Conservation (phyloP, 2,888 invertebrate species). For the Steinernema scapterisci region DNA sequence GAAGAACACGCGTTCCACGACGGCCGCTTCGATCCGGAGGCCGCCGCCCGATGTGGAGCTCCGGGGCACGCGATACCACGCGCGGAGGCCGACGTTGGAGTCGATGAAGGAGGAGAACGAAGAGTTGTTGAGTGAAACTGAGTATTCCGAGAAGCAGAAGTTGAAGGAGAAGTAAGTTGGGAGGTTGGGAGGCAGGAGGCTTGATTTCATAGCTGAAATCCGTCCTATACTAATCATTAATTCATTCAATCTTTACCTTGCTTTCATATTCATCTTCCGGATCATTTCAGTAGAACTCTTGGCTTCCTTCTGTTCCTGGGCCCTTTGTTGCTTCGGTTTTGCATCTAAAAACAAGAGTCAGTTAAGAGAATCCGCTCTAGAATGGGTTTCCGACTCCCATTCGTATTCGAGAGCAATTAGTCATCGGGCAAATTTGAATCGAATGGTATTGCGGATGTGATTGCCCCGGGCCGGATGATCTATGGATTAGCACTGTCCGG, state of each 20-base stretch:
- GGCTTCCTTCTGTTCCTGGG: no score
- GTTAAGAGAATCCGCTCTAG: no score
- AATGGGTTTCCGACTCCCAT: no score
- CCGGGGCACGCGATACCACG: background rate
- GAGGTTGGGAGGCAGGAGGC: no score
- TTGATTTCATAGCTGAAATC: no score
- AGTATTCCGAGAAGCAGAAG: background rate
- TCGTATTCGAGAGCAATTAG: background rate
- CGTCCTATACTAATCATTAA: no score
- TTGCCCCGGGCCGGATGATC: conserved; percentile 9
- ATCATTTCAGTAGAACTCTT: no score
- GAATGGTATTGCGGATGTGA: conserved; percentile 4
- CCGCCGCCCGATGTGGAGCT: background rate
- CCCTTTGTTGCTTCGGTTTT: no score
- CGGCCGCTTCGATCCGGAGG: background rate
- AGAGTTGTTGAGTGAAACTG: conserved; percentile 12
- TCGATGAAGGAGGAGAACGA: conserved; percentile 20
- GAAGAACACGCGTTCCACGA: conserved; percentile 50
- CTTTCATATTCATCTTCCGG: no score
- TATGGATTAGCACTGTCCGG: background rate
- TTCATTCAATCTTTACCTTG: no score
- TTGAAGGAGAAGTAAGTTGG: conserved; percentile 13
- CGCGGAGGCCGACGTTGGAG: conserved; percentile 37
- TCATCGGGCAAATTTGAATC: conserved; percentile 3
- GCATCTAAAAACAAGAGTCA: no score